phyloP scores from a whole-genome alignment of 1,140 invertebrate genomes.

The Bombus affinis region DNA sequence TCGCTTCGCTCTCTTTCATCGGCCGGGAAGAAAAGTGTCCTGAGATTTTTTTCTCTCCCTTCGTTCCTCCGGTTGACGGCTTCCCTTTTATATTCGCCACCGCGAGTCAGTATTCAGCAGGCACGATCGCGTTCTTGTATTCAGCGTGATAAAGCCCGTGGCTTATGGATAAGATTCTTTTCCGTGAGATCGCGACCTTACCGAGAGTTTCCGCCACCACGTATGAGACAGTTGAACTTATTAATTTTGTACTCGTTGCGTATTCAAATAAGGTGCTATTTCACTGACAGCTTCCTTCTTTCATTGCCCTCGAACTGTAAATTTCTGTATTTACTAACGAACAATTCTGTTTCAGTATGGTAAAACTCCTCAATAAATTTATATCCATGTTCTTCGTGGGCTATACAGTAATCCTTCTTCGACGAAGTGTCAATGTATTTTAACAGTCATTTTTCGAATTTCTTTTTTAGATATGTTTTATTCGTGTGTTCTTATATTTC shows the following conservation, averaged over 20 bases:
- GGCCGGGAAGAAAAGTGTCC: constrained; percentile 61
- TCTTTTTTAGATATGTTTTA: too few relatives aligned
- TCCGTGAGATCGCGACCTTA: constrained; percentile 1
- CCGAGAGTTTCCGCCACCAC: constrained; percentile 3
- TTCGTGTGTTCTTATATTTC: background rate
- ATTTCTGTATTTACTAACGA: background rate
- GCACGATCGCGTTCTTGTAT: constrained; percentile 50
- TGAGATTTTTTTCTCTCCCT: constrained; percentile 61
- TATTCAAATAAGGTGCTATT: background rate
- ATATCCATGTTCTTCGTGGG: too few relatives aligned
- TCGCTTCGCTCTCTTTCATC: constrained; percentile 11
- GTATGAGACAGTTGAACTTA: constrained; percentile 6
- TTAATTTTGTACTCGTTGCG: constrained; percentile 2
- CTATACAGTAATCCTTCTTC: too few relatives aligned
- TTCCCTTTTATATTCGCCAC: constrained; percentile 9
- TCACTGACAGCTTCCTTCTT: too few relatives aligned
- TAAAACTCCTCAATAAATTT: too few relatives aligned
- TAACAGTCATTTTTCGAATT: too few relatives aligned
- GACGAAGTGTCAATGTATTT: too few relatives aligned
- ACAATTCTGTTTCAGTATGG: background rate
- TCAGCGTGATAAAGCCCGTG: constrained; percentile 58
- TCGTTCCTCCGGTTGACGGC: constrained; percentile 12
- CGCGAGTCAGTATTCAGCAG: constrained; percentile 57
- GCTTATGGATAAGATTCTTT: constrained; percentile 60
- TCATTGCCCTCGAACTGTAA: background rate